Conservation (phyloP, 2,888 invertebrate species). For the Megaustenia siamemsis region DNA sequence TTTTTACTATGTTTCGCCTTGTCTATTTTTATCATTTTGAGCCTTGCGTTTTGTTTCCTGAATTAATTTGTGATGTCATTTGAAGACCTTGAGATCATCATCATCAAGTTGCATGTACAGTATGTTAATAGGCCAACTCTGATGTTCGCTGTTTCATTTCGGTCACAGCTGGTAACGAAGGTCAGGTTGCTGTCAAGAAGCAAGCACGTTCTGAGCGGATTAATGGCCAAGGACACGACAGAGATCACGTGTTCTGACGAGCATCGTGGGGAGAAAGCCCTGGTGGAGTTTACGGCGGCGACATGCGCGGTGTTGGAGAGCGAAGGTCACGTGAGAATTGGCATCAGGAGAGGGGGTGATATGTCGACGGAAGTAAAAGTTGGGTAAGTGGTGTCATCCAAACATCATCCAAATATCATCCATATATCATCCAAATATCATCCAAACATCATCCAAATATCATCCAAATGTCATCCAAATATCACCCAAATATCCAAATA, state of each 20-base stretch:
- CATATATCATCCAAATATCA: no score
- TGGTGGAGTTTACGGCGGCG: conserved; percentile 83
- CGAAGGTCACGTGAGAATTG: conserved; percentile 80
- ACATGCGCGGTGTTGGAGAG: conserved; percentile 83
- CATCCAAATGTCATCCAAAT: no score
- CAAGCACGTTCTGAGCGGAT: conserved; percentile 55
- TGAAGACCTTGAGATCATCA: no score
- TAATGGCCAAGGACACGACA: conserved; percentile 25
- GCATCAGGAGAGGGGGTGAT: conserved; percentile 82
- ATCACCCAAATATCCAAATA: no score
- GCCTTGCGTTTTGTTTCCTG: background rate
- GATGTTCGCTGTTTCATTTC: background rate
- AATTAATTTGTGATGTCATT: no score
- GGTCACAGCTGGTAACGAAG: conserved; percentile 43
- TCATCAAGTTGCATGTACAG: no score
- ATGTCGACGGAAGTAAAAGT: conserved; percentile 69
- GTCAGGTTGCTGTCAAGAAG: conserved; percentile 34
- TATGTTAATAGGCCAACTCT: background rate
- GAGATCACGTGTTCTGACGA: conserved; percentile 56
- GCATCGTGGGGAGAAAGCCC: conserved; percentile 79
- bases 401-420: background rate
- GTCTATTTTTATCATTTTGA: background rate
- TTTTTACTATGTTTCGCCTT: no score
- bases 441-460: no score
- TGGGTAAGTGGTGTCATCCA: conserved; percentile 31